Conservation (phyloP, 92 coral and sea anemone genomes). For the Paramuricea clavata region DNA sequence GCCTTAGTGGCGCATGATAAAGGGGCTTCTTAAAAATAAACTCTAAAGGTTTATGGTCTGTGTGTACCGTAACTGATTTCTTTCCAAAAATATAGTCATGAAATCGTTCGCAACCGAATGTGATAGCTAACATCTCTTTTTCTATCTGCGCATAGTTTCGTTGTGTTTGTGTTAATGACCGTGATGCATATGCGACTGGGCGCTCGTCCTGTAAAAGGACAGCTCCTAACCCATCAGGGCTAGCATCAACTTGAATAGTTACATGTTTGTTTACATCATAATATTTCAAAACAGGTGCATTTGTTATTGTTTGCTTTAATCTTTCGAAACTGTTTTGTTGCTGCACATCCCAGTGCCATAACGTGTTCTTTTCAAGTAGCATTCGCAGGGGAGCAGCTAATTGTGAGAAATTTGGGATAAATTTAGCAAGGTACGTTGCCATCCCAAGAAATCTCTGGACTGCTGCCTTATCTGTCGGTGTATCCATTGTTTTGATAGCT, state of each 20-base stretch:
- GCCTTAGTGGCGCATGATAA: not conserved
- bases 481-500: constrained; percentile 30
- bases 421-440: constrained; percentile 14
- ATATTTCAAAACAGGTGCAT: constrained; percentile 23
- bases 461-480: constrained; percentile 3
- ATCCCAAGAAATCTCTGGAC: constrained; percentile 30
- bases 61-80: not conserved
- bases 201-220: not conserved
- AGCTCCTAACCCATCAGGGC: constrained; percentile 20
- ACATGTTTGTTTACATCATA: constrained; percentile 10
- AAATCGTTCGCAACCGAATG: constrained; percentile 11
- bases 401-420: constrained; percentile 17
- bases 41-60: constrained; percentile 28
- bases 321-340: constrained; percentile 5
- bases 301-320: too few relatives aligned
- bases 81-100: constrained; percentile 17
- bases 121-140: constrained; percentile 20
- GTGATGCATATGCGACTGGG: constrained; percentile 15
- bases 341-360: constrained; percentile 38
- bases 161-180: constrained; percentile 4
- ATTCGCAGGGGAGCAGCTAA: constrained; percentile 9
- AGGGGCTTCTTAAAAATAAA: constrained; percentile 1
- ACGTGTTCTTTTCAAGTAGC: constrained; percentile 26
- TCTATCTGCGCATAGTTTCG: constrained; percentile 3
- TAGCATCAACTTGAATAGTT: constrained; percentile 32